These are phyloP conservation scores for Lota lota DNA, from an alignment of 2,113 vertebrate genomes.

Conservation along the genomic window DNA sequence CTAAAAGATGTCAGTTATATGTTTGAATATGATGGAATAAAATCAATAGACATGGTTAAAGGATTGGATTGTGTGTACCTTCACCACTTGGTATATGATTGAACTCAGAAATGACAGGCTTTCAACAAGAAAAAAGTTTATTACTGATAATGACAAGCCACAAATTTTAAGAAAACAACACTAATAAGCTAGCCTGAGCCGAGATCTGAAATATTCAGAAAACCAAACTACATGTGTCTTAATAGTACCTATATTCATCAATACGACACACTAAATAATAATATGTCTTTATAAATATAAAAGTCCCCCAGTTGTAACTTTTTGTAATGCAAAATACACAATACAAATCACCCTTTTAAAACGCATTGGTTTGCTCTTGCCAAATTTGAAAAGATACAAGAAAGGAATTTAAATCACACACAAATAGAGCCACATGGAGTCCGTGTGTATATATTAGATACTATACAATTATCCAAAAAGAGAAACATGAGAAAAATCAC, in stretches of 20 bases:
- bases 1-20: constrained; percentile 52
- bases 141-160: constrained; percentile 82
- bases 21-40: constrained; percentile 61
- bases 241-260: constrained; percentile 77
- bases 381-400: constrained; percentile 71
- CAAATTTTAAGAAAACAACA: constrained; percentile 81
- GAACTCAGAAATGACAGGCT: constrained; percentile 12
- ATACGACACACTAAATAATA: constrained; percentile 79
- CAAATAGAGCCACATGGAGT: constrained; percentile 64
- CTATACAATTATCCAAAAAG: constrained; percentile 71
- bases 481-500: constrained; percentile 54
- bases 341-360: constrained; percentile 78
- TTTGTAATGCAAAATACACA: constrained; percentile 79
- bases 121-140: constrained; percentile 80
- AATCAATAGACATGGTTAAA: constrained; percentile 9
- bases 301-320: constrained; percentile 74
- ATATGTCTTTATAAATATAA: constrained; percentile 79
- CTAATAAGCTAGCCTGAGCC: constrained; percentile 85
- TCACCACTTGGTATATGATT: background rate
- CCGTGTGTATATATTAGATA: constrained; percentile 68
- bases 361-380: constrained; percentile 69
- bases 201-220: constrained; percentile 86
- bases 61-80: background rate
- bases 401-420: constrained; percentile 67
- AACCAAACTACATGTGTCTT: constrained; percentile 83